Evolutionary conservation across 2,888 invertebrate genomes (phyloP), one percentile per base, ranked within the genome.

Genomic region (Tipula confusa): DNA sequence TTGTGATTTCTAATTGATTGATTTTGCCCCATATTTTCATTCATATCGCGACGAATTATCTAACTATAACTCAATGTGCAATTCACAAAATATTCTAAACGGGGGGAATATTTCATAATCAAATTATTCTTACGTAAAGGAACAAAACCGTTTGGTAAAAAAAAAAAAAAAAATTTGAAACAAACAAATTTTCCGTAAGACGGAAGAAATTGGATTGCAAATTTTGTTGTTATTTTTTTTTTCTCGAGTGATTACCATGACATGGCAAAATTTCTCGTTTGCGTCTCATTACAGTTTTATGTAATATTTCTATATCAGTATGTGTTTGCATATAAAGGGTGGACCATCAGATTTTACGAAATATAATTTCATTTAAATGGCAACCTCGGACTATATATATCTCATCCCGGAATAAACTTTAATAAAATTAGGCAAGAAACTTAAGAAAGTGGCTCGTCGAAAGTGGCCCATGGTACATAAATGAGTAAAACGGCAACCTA

Each of bases 1-100:
- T 24, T 64, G 64, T 64, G 64, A 64, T 64, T 64, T 64, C 64
- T 24, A 64, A 64, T 64, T 64, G 64, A 64, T 64, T 64, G 64
- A 64, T 24, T 64, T 64, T 64, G 64, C 64, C 64, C 64, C 64
- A 64, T 64, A 64, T 64, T 64, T 64, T 64, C 64, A 64, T 64
- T 64, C 64, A 64, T 64, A 64, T 64, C 64, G 64, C 64, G 64
- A 24, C 24, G 64, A 24, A 64, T 64, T 64, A 64, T 24, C 24
- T 64, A 64, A 64, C 64, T 9, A n/a, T 11, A 64, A 24, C 11
- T 64, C 24, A n/a, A n/a, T n/a, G 18, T 64, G 64, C 64, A 64
- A 24, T 64, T 64, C 64, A 24, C 24, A 64, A 64, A 64, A 64
- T 64, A 64, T 64, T 64, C 64, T 64, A 64, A 64, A 64, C 24